Conservation (phyloP, 2,797 vertebrate genomes). For the Liasis olivaceus region DNA sequence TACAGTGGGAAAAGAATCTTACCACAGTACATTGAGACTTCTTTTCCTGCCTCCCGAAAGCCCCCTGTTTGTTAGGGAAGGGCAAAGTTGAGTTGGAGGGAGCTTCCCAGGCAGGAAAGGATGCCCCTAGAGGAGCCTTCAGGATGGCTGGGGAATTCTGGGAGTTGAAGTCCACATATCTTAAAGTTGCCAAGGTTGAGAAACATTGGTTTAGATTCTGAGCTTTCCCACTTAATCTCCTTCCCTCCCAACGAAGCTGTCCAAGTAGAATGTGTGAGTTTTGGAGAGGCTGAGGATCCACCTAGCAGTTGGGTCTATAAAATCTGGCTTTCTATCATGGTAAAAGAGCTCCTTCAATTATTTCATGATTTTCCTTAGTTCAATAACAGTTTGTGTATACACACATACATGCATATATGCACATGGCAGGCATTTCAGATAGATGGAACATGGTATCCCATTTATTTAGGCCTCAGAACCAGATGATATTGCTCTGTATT, state of each 20-base stretch:
- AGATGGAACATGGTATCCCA: background rate
- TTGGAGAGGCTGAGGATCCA: background rate
- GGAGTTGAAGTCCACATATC: too few species aligned
- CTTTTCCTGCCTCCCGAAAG: background rate
- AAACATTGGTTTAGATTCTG: background rate
- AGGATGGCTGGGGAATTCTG: too few species aligned
- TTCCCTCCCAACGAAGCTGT: background rate
- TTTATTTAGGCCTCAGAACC: background rate
- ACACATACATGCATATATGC: background rate
- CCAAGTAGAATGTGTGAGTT: background rate
- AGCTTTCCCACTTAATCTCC: background rate
- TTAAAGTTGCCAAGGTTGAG: too few species aligned
- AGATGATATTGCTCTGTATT: background rate
- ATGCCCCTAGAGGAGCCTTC: background rate
- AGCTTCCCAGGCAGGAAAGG: background rate
- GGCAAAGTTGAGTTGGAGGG: background rate
- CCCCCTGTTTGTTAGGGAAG: background rate
- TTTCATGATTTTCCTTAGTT: background rate
- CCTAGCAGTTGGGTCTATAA: background rate
- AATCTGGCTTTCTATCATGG: background rate
- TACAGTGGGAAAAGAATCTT: background rate
- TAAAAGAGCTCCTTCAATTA: background rate
- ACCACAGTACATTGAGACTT: background rate
- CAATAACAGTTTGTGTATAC: background rate
- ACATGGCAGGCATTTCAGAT: background rate